Evolutionary conservation across 2,888 invertebrate species (phyloP).

Genomic region (Antitype chi): DNA sequence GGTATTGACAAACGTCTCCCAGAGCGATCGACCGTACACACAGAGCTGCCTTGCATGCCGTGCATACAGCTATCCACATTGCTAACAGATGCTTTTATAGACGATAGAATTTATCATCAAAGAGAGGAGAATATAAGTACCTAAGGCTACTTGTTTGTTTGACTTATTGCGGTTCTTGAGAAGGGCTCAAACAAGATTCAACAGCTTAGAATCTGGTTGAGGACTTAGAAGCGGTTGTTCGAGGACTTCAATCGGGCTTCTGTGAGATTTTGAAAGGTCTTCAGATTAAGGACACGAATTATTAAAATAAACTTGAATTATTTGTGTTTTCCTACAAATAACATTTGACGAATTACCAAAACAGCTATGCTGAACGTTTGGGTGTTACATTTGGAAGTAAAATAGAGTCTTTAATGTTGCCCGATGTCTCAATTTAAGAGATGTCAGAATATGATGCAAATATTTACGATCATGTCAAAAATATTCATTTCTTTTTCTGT

Average conservation of each 20-base stretch:
- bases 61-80: constrained; percentile 34
- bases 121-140: constrained; percentile 5
- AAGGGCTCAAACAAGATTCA: constrained; percentile 17
- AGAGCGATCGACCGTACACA: constrained; percentile 40
- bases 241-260: background rate
- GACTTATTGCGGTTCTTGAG: constrained; percentile 17
- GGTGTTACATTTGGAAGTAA: constrained; percentile 1
- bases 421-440: constrained; percentile 3
- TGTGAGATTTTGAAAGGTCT: background rate
- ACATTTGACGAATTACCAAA: constrained; percentile 4
- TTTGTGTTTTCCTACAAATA: constrained; percentile 16
- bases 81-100: constrained; percentile 45
- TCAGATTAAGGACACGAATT: background rate
- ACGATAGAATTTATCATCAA: constrained; percentile 42
- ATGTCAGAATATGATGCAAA: background rate
- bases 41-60: constrained; percentile 32
- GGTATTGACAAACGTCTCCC: constrained; percentile 57
- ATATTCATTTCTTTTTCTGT: background rate
- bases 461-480: constrained; percentile 5
- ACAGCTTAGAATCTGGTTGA: constrained; percentile 10
- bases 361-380: background rate
- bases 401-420: background rate
- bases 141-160: constrained; percentile 3
- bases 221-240: constrained; percentile 3
- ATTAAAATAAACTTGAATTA: constrained; percentile 10